Evolutionary conservation across 2,113 vertebrate genomes (phyloP).

Genomic region (Melanostigma gelatinosum): DNA sequence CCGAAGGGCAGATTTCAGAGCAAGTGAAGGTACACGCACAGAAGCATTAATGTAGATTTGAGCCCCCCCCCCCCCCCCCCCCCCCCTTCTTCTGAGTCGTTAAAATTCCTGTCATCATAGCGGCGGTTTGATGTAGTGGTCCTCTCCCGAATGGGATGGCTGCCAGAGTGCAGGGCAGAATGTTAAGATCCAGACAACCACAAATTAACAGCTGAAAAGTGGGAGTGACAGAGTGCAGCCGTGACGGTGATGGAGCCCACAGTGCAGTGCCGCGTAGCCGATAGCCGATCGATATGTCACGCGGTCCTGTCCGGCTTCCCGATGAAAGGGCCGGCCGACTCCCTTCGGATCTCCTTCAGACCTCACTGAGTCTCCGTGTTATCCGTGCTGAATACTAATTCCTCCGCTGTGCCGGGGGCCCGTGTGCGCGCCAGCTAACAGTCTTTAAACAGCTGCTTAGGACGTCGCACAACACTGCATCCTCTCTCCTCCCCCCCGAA

Average conservation of each 20-base stretch:
- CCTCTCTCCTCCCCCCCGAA: not conserved
- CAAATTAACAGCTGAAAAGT: conserved; percentile 73
- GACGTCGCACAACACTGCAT: conserved; percentile 43
- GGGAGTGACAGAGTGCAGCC: conserved; percentile 66
- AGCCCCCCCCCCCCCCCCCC: not conserved
- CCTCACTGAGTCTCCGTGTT: conserved; percentile 60
- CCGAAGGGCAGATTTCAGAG: conserved; percentile 43
- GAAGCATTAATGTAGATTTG: conserved; percentile 19
- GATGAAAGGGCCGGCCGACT: conserved; percentile 40
- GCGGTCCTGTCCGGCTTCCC: conserved; percentile 54
- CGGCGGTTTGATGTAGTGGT: conserved; percentile 66
- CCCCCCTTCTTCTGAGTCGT: conserved; percentile 9
- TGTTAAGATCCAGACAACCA: conserved; percentile 56
- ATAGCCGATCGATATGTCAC: conserved; percentile 74
- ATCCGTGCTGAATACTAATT: conserved; percentile 71
- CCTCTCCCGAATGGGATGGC: conserved; percentile 61
- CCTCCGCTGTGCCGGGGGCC: conserved; percentile 38
- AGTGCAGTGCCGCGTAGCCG: conserved; percentile 62
- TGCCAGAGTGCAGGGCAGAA: conserved; percentile 50
- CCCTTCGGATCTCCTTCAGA: conserved; percentile 71
- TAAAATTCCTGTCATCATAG: conserved; percentile 55
- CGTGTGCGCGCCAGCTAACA: conserved; percentile 17
- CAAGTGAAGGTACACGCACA: conserved; percentile 6
- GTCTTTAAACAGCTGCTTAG: conserved; percentile 66
- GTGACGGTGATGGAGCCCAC: conserved; percentile 61